phyloP scores from a whole-genome alignment of 2,113 vertebrate species.

The Chloropsis hardwickii region DNA sequence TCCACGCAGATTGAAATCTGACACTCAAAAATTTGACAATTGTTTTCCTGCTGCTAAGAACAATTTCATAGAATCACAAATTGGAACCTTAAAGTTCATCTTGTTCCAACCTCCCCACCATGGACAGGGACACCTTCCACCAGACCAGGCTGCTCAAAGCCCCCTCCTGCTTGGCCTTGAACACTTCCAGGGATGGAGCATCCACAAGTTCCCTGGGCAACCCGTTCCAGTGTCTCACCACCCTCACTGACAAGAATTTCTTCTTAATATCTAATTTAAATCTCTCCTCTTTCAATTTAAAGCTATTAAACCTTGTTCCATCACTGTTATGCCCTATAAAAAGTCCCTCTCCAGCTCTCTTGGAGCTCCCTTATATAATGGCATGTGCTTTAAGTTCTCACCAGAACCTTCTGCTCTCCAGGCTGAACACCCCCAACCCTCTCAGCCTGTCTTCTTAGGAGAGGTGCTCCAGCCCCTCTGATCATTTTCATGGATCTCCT shows the following conservation, averaged over 20 bases:
- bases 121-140: not conserved
- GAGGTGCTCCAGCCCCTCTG: not conserved
- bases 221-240: not conserved
- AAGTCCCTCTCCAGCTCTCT: not conserved
- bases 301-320: not conserved
- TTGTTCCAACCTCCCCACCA: accelerated
- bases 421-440: not conserved
- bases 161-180: not conserved
- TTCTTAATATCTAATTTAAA: not conserved
- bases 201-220: not conserved
- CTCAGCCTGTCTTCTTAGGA: not conserved
- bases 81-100: not conserved
- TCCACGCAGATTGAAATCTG: not conserved
- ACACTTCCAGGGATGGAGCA: not conserved
- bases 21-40: not conserved
- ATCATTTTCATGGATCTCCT: not conserved
- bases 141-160: not conserved
- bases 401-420: not conserved
- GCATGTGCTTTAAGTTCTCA: not conserved
- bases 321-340: not conserved
- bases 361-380: not conserved
- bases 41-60: not conserved
- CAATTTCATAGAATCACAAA: not conserved
- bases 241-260: not conserved
- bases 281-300: not conserved